Conservation (phyloP, 2,797 vertebrate species). For the Rousettus madagascariensis region DNA sequence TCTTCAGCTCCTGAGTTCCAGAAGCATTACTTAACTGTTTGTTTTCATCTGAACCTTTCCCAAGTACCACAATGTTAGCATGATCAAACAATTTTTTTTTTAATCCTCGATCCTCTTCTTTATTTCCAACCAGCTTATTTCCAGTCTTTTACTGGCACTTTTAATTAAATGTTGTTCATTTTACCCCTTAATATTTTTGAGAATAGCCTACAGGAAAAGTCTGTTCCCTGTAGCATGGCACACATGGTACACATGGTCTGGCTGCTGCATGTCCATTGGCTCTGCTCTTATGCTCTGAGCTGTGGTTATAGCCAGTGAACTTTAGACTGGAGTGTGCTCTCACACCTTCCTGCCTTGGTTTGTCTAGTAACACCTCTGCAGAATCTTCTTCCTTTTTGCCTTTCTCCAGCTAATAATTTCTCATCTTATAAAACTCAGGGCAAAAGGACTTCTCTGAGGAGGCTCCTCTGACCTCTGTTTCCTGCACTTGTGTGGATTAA, state of each 20-base stretch:
- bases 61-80: background rate
- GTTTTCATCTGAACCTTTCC: background rate
- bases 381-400: background rate
- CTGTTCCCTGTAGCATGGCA: background rate
- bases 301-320: background rate
- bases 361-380: background rate
- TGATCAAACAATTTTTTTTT: background rate
- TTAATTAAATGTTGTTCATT: background rate
- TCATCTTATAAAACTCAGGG: background rate
- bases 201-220: background rate
- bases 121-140: background rate
- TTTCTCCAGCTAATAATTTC: background rate
- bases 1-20: background rate
- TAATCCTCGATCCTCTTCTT: background rate
- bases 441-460: background rate
- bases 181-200: background rate
- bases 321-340: background rate
- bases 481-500: background rate
- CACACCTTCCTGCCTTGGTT: background rate
- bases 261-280: fast-evolving
- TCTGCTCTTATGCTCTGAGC: background rate
- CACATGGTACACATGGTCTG: background rate
- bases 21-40: background rate
- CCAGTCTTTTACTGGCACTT: background rate
- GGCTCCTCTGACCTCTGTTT: background rate